Evolutionary conservation across 2,113 vertebrate species (phyloP).

Genomic region (Natator depressus): DNA sequence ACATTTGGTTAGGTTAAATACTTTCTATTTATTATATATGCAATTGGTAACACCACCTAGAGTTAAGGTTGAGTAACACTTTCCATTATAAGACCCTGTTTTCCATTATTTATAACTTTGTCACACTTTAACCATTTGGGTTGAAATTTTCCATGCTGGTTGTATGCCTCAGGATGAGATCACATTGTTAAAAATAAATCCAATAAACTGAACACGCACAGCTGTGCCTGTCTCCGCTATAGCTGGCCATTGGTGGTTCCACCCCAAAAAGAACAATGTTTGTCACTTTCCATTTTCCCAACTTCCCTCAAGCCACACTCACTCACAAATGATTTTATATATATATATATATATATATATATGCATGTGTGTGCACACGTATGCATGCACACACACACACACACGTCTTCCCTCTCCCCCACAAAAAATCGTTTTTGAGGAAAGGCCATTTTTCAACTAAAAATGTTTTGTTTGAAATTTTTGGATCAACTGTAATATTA

Average conservation of each 20-base stretch:
- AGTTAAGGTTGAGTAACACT: not conserved
- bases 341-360: not conserved
- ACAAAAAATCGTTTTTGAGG: not conserved
- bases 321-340: not conserved
- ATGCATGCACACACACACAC: not conserved
- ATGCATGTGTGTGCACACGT: too few species aligned
- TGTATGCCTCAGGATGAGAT: not conserved
- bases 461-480: constrained; percentile 42
- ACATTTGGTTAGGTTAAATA: constrained; percentile 61
- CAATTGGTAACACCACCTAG: constrained; percentile 42
- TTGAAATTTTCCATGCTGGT: not conserved
- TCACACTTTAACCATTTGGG: not conserved
- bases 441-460: not conserved
- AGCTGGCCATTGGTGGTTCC: not conserved
- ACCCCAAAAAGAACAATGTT: not conserved
- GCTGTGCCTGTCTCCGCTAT: not conserved
- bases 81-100: constrained; percentile 32
- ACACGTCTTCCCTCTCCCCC: not conserved
- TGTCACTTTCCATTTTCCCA: not conserved
- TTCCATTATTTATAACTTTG: constrained; percentile 28
- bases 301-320: not conserved
- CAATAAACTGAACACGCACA: not conserved
- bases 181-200: not conserved
- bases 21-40: constrained; percentile 56
- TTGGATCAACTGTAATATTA: not conserved